Percentiles rank a stretch among this genome's conserved stretches.
Conservation (phyloP, 2,888 invertebrate genomes). For the Julus scanicus region DNA sequence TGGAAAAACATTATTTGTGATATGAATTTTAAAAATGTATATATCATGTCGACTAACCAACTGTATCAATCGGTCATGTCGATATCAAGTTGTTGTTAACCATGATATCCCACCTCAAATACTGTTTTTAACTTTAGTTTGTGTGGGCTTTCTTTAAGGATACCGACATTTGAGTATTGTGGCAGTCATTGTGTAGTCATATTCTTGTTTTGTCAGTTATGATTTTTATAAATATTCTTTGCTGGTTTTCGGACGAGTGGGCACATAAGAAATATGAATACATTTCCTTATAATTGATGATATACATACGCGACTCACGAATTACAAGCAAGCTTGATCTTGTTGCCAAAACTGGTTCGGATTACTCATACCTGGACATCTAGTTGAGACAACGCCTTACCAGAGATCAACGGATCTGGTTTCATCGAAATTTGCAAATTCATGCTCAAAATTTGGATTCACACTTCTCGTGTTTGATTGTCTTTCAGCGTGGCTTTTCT, state of each 20-base stretch:
- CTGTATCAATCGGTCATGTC: background rate
- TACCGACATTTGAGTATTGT: background rate
- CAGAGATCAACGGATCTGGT: background rate
- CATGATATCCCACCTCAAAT: background rate
- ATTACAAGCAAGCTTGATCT: constrained; percentile 1
- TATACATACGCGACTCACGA: background rate
- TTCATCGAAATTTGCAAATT: background rate
- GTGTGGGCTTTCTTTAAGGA: background rate
- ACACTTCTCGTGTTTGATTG: background rate
- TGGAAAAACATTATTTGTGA: too few species aligned
- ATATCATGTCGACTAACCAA: background rate
- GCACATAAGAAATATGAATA: background rate
- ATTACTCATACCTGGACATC: constrained; percentile 13
- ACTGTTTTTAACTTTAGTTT: background rate
- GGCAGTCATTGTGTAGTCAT: background rate
- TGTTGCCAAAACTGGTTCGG: constrained; percentile 27
- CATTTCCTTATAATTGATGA: constrained; percentile 38
- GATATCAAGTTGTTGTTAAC: background rate
- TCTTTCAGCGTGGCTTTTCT: background rate
- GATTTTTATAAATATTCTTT: background rate
- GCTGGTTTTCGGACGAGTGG: background rate
- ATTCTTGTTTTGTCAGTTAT: background rate
- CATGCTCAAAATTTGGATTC: constrained; percentile 8
- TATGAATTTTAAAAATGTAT: too few species aligned
- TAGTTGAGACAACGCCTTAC: constrained; percentile 1